These are phyloP conservation scores for Epinephelus malabaricus DNA, from an alignment of 2,797 vertebrate genomes.

Conservation along the genomic window DNA sequence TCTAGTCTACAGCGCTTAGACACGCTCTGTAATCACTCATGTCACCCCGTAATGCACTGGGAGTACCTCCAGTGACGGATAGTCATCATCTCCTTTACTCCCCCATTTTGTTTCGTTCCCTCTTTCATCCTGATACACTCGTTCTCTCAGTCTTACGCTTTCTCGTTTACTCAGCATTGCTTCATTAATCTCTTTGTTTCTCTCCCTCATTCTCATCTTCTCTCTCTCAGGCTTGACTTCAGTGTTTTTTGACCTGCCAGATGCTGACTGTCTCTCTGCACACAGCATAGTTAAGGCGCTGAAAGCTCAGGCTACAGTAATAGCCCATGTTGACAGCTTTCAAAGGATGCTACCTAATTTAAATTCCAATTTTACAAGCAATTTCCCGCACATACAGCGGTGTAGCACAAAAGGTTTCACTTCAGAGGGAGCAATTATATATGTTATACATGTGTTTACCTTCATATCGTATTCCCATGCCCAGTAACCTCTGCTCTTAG, in stretches of 20 bases:
- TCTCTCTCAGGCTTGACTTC: constrained; percentile 18
- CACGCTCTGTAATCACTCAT: constrained; percentile 70
- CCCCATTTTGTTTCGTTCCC: constrained; percentile 50
- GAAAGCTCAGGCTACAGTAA: constrained; percentile 22
- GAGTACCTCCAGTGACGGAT: constrained; percentile 68
- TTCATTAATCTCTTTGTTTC: constrained; percentile 51
- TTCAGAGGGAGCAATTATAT: neutral
- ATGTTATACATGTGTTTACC: neutral
- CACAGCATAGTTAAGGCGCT: neutral
- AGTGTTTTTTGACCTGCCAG: constrained; percentile 39
- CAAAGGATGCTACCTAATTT: constrained; percentile 22
- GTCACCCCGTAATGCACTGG: constrained; percentile 63
- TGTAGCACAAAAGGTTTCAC: constrained; percentile 1
- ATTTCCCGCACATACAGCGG: constrained; percentile 14
- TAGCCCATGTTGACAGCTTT: constrained; percentile 23
- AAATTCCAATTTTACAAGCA: constrained; percentile 21
- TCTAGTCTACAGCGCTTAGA: constrained; percentile 64
- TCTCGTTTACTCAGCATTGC: constrained; percentile 52
- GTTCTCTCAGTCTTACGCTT: constrained; percentile 18
- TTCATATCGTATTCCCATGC: neutral
- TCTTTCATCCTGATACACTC: constrained; percentile 43
- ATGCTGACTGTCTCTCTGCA: constrained; percentile 23
- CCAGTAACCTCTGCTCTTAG: neutral
- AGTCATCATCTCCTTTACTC: constrained; percentile 55
- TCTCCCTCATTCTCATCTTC: constrained; percentile 14